Evolutionary conservation across 2,113 vertebrate genomes (phyloP), one percentile per base, ranked within the genome.

Genomic region (Gavia stellata): DNA sequence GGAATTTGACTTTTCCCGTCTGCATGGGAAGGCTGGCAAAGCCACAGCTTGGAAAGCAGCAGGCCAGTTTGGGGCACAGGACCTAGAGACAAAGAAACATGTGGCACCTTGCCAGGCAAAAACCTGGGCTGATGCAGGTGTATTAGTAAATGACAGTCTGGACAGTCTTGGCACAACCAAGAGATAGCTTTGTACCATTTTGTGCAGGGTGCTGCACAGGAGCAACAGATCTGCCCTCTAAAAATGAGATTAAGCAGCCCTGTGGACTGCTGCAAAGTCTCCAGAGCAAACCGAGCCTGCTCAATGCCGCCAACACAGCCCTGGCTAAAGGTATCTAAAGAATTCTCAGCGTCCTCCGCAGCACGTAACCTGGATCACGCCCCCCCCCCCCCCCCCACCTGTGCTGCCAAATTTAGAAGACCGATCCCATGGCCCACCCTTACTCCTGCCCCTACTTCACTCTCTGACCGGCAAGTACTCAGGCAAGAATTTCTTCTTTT

Each of bases 321-420:
- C 12, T 10, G 0, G 12, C 5, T 34, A 62, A 82, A 83, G 36
- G 53, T 10, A 89, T 45, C 42, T 53, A 1, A 70, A 31, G 77
- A 95, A 88, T 87, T 70, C 77, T 44, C 74, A 82, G 42, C 1
- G 5, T 66, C 17, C 15, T 65, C 38, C 1, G 1, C 44, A 73
- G 66, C 68, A 78, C 10, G 0, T 15, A 70, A 20, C 3, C 1
- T n/a, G n/a, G 50, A 31, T 61, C 47, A 40, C 0, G 0, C 59
- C 26, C 26, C 17, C 28, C 47, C 38, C 29, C 29, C 38, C 23
- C 38, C 24, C 58, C 38, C 71, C 50, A 91, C 45, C 28, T 15
- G 63, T 81, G 38, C 68, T 66, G 63, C 59, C 55, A 23, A 71
- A 63, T 74, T 77, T 31, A 84, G 40, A 77, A 68, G 34, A 44